Percentiles rank a stretch among this genome's conserved stretches.
phyloP scores from a whole-genome alignment of 2,797 vertebrate genomes.

The Intellagama lesueurii region DNA sequence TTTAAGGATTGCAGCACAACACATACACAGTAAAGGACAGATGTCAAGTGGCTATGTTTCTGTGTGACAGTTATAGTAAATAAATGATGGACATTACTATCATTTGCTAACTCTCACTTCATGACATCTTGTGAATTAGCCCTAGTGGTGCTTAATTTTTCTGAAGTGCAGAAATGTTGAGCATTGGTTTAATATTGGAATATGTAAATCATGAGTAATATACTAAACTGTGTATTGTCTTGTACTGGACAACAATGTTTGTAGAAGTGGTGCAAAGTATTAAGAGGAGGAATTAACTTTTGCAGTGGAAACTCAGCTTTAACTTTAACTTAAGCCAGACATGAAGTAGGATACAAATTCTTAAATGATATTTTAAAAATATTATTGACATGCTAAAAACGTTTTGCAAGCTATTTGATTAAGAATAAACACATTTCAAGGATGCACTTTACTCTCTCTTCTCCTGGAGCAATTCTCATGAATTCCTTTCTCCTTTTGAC shows the following conservation, averaged over 20 bases:
- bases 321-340: constrained; percentile 66
- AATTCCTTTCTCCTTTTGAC: not conserved
- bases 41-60: constrained; percentile 3
- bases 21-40: not conserved
- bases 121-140: constrained; percentile 19
- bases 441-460: not conserved
- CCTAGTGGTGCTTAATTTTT: constrained; percentile 23
- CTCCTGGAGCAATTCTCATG: too few species aligned
- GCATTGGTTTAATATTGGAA: constrained; percentile 44
- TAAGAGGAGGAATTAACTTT: constrained; percentile 56
- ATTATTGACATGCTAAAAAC: not conserved
- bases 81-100: constrained; percentile 8
- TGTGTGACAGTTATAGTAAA: constrained; percentile 1
- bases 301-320: constrained; percentile 74
- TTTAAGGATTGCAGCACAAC: constrained; percentile 36
- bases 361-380: constrained; percentile 10
- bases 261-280: constrained; percentile 51
- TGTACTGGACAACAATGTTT: constrained; percentile 20
- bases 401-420: constrained; percentile 31
- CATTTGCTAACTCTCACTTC: constrained; percentile 11
- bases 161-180: not conserved
- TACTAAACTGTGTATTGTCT: constrained; percentile 52
- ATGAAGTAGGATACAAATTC: constrained; percentile 31
- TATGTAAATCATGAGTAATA: constrained; percentile 67
- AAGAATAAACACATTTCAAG: constrained; percentile 25